Evolutionary conservation across 2,113 vertebrate species (phyloP), one percentile per base, ranked within the genome.

Genomic region (Phrynocephalus versicolor): DNA sequence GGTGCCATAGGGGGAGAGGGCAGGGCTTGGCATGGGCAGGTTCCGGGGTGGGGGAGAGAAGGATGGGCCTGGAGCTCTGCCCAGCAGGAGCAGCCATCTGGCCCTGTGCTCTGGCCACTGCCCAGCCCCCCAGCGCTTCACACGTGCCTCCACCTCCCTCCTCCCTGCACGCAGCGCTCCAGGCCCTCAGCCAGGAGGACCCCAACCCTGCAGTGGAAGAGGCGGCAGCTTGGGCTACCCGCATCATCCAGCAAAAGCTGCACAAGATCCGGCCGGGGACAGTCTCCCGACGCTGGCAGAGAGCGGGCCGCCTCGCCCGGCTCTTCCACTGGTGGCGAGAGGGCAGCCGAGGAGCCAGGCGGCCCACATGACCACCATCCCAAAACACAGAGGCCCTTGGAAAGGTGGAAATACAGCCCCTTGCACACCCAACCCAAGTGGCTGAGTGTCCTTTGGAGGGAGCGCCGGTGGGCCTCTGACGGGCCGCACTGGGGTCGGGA

Each of bases 141-240:
- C 1, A 60, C 6, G 6, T 27, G 73, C 60, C 10, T 37, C 45
- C 27, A 9, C 16, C 55, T 45, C 33, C 51, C 19, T n/a, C n/a
- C n/a, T n/a, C n/a, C n/a, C n/a, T n/a, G n/a, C n/a, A n/a, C 41
- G 41, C 75, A 85, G 83, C 51, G 37, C 75, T 85, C 12, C 18
- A 15, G 23, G 13, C 83, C 6, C 16, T 69, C 18, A 16, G 51
- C 27, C 23, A 3, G 1, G 58, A 39, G 0, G 51, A 58, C 55
- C 25, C 51, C 64, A n/a, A 18, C 1, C 1, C 64, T 18, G 18
- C 64, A 7, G 35, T 78, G 14, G 27, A 41, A 33, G 30, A 2
- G 0, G 35, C 33, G 6, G 83, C 83, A n/a, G n/a, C 45, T 37
- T 8, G 12, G 74, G 83, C 64, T 10, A 3, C 14, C 27, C 41